Percentiles rank a stretch among this genome's conserved stretches.
phyloP scores from a whole-genome alignment of 2,888 invertebrate species.

The Gisinianus flammeolus region DNA sequence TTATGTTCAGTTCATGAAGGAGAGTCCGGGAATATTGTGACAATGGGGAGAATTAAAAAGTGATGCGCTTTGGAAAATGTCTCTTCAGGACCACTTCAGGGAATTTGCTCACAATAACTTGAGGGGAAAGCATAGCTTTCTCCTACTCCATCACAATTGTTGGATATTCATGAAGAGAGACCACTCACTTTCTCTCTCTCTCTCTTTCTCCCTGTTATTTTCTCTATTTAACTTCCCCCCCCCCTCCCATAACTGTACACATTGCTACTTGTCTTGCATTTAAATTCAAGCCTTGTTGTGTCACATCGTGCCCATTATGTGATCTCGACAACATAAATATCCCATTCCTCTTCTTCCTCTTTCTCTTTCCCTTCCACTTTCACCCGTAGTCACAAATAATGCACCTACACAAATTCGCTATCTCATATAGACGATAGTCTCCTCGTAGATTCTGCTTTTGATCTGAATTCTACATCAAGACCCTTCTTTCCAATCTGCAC shows the following conservation, averaged over 20 bases:
- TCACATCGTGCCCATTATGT: not conserved
- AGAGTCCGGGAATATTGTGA: not conserved
- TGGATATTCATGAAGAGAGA: conserved; percentile 8
- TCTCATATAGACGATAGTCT: too few relatives aligned
- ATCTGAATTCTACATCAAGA: too few relatives aligned
- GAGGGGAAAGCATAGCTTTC: not conserved
- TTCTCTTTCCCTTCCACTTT: too few relatives aligned
- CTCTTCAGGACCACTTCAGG: conserved; percentile 18
- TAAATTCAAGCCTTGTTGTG: conserved; percentile 9
- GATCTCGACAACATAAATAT: conserved; percentile 3
- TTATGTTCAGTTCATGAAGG: too few relatives aligned
- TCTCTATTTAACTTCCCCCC: not conserved
- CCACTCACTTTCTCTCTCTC: not conserved
- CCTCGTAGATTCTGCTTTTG: too few relatives aligned
- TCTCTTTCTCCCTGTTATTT: not conserved
- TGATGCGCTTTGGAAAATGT: conserved; percentile 17
- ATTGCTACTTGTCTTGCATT: not conserved
- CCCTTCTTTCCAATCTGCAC: too few relatives aligned
- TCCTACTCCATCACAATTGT: not conserved
- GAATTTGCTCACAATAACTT: conserved; percentile 34
- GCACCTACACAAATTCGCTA: too few relatives aligned
- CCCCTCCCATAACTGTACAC: not conserved
- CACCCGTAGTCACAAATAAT: too few relatives aligned
- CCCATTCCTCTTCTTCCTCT: not conserved
- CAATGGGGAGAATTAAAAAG: conserved; percentile 19